Evolutionary conservation across 2,888 invertebrate species (phyloP).

Genomic region (Pterobdella sp.): DNA sequence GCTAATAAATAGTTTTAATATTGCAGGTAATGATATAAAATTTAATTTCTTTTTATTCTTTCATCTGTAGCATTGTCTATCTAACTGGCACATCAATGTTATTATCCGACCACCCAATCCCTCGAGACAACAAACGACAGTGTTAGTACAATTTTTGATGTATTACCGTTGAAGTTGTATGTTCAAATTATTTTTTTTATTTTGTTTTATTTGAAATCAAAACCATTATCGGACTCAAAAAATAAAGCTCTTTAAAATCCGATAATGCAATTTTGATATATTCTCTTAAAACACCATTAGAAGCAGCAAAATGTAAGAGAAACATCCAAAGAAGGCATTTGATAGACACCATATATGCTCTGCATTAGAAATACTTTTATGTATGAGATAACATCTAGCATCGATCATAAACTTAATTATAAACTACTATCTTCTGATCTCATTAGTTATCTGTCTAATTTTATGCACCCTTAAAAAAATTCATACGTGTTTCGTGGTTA

Average conservation of each 20-base stretch:
- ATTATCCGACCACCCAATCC: background rate
- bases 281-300: background rate
- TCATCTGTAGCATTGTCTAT: background rate
- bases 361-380: background rate
- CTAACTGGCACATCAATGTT: background rate
- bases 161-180: background rate
- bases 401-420: background rate
- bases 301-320: background rate
- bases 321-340: background rate
- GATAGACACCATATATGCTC: background rate
- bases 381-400: slow-evolving; percentile 8
- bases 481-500: background rate
- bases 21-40: too few species aligned
- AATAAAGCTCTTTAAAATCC: background rate
- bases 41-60: background rate
- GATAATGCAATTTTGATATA: background rate
- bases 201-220: background rate
- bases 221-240: background rate
- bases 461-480: background rate
- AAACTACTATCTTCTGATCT: background rate
- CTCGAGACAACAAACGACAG: background rate
- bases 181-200: background rate
- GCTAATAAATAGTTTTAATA: too few species aligned
- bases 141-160: background rate
- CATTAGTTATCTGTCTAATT: background rate